phyloP scores from a whole-genome alignment of 2,797 vertebrate species.

The Melanotaenia pygmaea region DNA sequence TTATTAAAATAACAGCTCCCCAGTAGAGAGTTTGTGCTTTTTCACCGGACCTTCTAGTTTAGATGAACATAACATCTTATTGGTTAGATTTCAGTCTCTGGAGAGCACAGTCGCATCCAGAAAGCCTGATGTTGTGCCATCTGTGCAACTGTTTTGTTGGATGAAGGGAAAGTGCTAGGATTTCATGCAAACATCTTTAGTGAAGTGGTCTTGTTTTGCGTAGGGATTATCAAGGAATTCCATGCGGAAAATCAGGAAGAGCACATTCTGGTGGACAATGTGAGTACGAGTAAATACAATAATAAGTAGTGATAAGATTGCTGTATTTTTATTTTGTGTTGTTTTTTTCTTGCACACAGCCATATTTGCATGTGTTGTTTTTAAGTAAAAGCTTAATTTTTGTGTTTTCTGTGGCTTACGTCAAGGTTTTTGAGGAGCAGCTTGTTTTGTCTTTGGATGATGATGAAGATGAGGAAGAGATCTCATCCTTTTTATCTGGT shows the following conservation, averaged over 20 bases:
- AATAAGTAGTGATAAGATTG: neutral
- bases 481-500: conserved; percentile 63
- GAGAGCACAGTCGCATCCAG: conserved; percentile 39
- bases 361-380: conserved; percentile 19
- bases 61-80: conserved; percentile 42
- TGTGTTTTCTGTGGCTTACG: conserved; percentile 23
- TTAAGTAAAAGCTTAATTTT: conserved; percentile 13
- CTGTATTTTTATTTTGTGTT: conserved; percentile 15
- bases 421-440: conserved; percentile 80
- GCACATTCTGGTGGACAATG: conserved; percentile 61
- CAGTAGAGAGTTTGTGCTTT: conserved; percentile 57
- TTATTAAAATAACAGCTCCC: conserved; percentile 61
- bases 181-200: conserved; percentile 37
- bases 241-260: conserved; percentile 56
- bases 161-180: conserved; percentile 8
- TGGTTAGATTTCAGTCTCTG: conserved; percentile 47
- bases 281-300: conserved; percentile 60
- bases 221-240: conserved; percentile 52
- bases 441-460: conserved; percentile 79
- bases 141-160: conserved; percentile 11
- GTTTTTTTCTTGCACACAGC: conserved; percentile 5
- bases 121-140: conserved; percentile 34
- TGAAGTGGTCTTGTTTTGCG: conserved; percentile 54
- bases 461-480: conserved; percentile 61
- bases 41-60: conserved; percentile 54